Evolutionary conservation across 2,888 invertebrate species (phyloP).

Genomic region (Lasioglossum calceatum): DNA sequence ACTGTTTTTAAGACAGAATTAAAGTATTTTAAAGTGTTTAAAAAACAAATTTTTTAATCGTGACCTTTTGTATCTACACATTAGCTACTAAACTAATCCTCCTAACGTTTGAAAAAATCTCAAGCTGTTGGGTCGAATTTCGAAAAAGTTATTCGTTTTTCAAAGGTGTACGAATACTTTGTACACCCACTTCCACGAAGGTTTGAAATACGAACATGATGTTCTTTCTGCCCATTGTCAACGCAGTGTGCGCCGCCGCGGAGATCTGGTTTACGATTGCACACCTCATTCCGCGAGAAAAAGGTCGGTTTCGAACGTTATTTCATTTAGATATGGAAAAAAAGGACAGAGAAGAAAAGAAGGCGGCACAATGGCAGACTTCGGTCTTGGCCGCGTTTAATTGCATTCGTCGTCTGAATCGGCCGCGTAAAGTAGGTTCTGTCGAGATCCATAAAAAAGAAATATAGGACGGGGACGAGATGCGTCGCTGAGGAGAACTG

Average conservation of each 20-base stretch:
- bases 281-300: constrained; percentile 11
- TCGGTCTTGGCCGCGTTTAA: constrained; percentile 63
- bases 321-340: constrained; percentile 18
- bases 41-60: too few species aligned
- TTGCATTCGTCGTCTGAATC: constrained; percentile 50
- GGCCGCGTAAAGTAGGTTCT: constrained; percentile 48
- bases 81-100: too few species aligned
- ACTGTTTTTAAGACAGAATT: too few species aligned
- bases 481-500: background rate
- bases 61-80: too few species aligned
- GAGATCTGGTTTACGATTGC: constrained; percentile 32
- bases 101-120: too few species aligned
- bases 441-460: constrained; percentile 19
- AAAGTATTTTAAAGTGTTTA: too few species aligned
- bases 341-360: background rate
- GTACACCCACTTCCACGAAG: too few species aligned
- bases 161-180: too few species aligned
- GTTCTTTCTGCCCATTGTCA: background rate
- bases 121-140: too few species aligned
- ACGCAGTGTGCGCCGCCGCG: background rate
- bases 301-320: constrained; percentile 33
- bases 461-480: constrained; percentile 54
- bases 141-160: too few species aligned
- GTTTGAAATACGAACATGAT: background rate
- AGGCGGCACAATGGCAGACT: constrained; percentile 40